Evolutionary conservation across 2,888 invertebrate species (phyloP), one percentile per base, ranked within the genome.

Genomic region (Choristoneura rosaceana): DNA sequence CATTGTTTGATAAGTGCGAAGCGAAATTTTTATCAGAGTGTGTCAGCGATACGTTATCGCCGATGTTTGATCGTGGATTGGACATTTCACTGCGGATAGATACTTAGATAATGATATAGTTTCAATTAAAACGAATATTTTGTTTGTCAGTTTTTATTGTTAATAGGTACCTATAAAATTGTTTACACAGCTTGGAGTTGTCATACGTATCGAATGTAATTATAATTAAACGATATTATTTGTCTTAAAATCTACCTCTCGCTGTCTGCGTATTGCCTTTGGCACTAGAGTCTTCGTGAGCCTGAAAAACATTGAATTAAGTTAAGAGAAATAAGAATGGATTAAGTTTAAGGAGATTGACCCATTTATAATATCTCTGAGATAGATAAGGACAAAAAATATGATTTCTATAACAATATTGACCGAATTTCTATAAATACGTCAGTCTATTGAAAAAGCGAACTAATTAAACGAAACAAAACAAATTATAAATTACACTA

Each of bases 41-140:
- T 70, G 74, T 73, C 69, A 75, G 69, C 76, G 78, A 80, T 77
- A 75, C 76, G 79, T 87, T 90, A 91, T 91, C 90, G 82, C 67
- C 81, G 84, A 86, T 76, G 74, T 81, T 80, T 82, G 82, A 87
- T 89, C 84, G 82, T 84, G 50, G 52, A 66, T 71, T 86, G 88
- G 87, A 84, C 87, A 91, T 89, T 90, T 87, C 84, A 81, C 84
- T 82, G 12, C 41, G 45, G 55, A 62, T 52, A 52, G 52, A 52
- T 52, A 9, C 5, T 5, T 17, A 38, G 4, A 15, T 70, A 38
- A 47, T 47, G 25, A 15, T 34, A 25, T 17, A 58, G 12, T 17
- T 17, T 14, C 14, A 52, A 65, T 41, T 38, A 55, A 71, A 66
- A 55, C 17, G 50, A 65, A 25, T 50, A 17, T 38, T 43, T 61